Conservation (phyloP, 92 coral and sea anemone genomes). For the Meandrina meandrites region DNA sequence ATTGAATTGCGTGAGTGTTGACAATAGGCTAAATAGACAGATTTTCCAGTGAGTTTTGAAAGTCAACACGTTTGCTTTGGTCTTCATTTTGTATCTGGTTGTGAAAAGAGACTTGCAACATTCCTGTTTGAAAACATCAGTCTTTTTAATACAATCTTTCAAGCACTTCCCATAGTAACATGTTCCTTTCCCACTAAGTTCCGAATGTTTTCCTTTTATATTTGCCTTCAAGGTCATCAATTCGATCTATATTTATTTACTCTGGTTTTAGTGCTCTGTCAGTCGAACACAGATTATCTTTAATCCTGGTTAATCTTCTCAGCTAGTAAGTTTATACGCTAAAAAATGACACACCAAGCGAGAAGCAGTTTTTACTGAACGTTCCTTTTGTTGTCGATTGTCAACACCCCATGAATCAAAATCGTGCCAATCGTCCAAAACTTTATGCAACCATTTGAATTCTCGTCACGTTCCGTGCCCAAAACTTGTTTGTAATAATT, state of each 20-base stretch:
- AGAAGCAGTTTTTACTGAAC: neutral
- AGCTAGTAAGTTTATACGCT: neutral
- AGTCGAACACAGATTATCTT: neutral
- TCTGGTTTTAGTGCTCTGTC: neutral
- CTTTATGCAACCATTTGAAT: neutral
- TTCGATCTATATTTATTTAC: neutral
- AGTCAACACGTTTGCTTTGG: neutral
- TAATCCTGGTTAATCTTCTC: constrained; percentile 15
- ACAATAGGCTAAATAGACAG: neutral
- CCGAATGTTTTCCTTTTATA: neutral
- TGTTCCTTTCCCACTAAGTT: neutral
- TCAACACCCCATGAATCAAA: neutral
- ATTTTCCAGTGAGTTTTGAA: neutral
- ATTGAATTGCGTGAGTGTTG: neutral
- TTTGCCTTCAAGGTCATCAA: neutral
- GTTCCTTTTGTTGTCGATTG: neutral
- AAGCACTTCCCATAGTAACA: neutral
- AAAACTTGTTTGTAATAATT: neutral
- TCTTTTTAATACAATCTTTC: neutral
- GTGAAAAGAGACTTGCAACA: neutral
- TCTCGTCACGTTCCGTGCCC: constrained; percentile 14
- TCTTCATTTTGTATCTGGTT: neutral
- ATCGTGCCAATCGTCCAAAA: neutral
- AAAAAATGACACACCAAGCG: neutral
- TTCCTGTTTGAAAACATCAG: neutral